Base-by-base conservation (phyloP, 2,888 invertebrate genomes). In the Therioaphis trifolii region DNA sequence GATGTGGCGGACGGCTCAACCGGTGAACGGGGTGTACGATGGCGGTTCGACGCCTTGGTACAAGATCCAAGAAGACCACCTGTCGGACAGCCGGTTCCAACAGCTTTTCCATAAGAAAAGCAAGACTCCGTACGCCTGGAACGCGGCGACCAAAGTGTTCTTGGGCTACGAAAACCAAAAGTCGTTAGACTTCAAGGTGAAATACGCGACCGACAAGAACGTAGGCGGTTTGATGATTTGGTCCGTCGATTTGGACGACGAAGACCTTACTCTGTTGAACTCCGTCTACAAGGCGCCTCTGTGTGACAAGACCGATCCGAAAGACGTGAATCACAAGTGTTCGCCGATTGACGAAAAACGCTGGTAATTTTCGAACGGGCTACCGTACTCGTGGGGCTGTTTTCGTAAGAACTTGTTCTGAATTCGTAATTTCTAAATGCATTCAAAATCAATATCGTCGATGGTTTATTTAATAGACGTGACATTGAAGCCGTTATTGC, bases 141-240 rank as follows among this genome's bases (percentile, higher is more conserved):
- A 84, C 46, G 24, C 84, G 2, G 69, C 27, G 5, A 76, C 77
- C 1, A 85, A 78, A 66, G 82, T 75, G 14, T 85, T 85, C 66
- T 69, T 85, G 24, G 84, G 85, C 3, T 85, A 85, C 58, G 85
- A 85, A 61, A 79, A 85, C 40, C n/a, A 74, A 66, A 63, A 84
- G 43, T 85, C 85, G 7, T 18, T 85, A 7, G 61, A 71, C 40
- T 63, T 58, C 15, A 85, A 85, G 52, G 69, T 74, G 24, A 82
- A 85, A 11, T 85, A 85, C 40, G 85, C 85, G 2, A 29, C 84
- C n/a, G 78, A 85, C 3, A 84, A 85, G 27, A 85, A 85, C 55
- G 82, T 85, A 1, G 85, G 85, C 7, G 85, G 85, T 7, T 24
- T 85, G 14, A 85, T 85, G 85, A 85, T 85, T 21, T 85, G 85